phyloP scores from a whole-genome alignment of 1,140 invertebrate genomes.

The Cataglyphis hispanica region DNA sequence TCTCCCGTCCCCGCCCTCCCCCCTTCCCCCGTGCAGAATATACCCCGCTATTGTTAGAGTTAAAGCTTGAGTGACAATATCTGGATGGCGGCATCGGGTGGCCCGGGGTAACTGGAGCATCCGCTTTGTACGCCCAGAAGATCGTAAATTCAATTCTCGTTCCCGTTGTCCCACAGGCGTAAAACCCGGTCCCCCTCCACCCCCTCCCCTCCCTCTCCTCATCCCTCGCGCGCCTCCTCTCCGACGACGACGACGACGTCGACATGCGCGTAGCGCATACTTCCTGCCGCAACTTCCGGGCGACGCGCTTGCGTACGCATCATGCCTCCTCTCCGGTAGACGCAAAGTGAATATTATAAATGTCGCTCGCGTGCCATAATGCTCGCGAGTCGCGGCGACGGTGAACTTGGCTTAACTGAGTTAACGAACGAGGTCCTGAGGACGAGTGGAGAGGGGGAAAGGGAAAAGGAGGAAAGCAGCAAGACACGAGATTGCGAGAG shows the following conservation, averaged over 20 bases:
- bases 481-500: not conserved
- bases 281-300: conserved; percentile 71
- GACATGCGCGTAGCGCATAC: conserved; percentile 59
- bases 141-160: conserved; percentile 64
- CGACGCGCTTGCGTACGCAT: conserved; percentile 41
- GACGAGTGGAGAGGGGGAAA: not conserved
- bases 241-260: conserved; percentile 35
- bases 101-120: conserved; percentile 60
- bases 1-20: not conserved
- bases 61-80: conserved; percentile 64
- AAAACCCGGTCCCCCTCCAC: conserved; percentile 34
- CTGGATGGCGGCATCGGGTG: conserved; percentile 59
- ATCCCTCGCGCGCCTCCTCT: not conserved
- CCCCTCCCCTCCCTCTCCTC: not conserved
- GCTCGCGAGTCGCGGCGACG: conserved; percentile 51
- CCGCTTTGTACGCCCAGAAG: conserved; percentile 55
- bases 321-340: conserved; percentile 52
- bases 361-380: conserved; percentile 74
- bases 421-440: conserved; percentile 62
- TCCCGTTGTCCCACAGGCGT: conserved; percentile 53
- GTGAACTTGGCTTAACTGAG: conserved; percentile 73
- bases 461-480: not conserved
- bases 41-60: conserved; percentile 51
- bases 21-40: not conserved
- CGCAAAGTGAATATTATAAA: conserved; percentile 77